phyloP scores from a whole-genome alignment of 2,888 invertebrate species.

The Lissonota sp. region DNA sequence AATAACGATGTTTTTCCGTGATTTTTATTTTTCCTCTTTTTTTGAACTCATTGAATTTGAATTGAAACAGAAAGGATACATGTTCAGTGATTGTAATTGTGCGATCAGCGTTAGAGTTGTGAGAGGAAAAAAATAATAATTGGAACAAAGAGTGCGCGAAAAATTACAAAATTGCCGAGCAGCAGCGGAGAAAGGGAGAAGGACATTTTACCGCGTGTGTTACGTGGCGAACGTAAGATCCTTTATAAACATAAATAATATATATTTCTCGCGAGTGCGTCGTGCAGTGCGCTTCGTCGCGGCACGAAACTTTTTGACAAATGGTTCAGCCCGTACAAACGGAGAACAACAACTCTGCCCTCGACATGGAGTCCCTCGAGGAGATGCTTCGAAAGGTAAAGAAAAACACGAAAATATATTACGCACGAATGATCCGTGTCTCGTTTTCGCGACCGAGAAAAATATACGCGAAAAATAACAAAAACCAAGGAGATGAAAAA shows the following conservation, averaged over 20 bases:
- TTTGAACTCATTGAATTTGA: neutral
- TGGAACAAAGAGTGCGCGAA: neutral
- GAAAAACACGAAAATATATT: conserved; percentile 3
- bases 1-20: neutral
- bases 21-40: conserved; percentile 1
- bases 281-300: conserved; percentile 48
- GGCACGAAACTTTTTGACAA: conserved; percentile 72
- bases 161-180: neutral
- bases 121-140: neutral
- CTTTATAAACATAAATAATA: conserved; percentile 10
- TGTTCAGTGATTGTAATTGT: neutral
- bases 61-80: neutral
- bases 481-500: neutral
- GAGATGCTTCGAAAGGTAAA: conserved; percentile 92
- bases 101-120: neutral
- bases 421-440: neutral
- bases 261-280: conserved; percentile 52
- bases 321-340: conserved; percentile 83
- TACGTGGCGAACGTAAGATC: neutral
- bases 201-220: neutral
- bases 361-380: conserved; percentile 91
- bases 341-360: conserved; percentile 86
- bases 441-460: neutral
- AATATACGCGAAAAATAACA: neutral
- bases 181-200: neutral